Evolutionary conservation across 2,797 vertebrate species (phyloP), one percentile per base, ranked within the genome.

Genomic region (Halcyon chelicuti): DNA sequence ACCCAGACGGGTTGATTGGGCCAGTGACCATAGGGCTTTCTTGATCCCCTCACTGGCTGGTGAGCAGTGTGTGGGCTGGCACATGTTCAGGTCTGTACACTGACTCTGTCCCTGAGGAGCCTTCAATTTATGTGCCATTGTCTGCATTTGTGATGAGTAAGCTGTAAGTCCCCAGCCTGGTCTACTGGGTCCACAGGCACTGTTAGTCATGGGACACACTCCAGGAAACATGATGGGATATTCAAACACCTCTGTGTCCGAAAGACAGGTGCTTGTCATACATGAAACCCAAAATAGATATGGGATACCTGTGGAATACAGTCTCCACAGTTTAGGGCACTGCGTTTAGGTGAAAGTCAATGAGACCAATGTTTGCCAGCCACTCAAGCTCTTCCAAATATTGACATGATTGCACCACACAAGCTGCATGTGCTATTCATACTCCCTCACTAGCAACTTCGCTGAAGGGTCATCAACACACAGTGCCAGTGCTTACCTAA

Each of bases 321-420:
- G 5, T 10, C 20, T 65, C 6, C 20, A 19, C 10, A 39, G 21
- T 88, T 90, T 78, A 75, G 31, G 57, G 8, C 9, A 68, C 8
- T 47, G 60, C 21, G 10, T 87, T 92, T 70, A 49, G 4, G 35
- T 70, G 35, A 31, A 88, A 84, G 17, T 35, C 49, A 74, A 39
- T 47, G 9, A 72, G 14, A 58, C 7, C 12, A 21, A 4, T 26
- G 44, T 78, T 88, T 61, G 37, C 25, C 46, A 92, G 33, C 2
- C 37, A 63, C 14, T 82, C 15, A 35, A 25, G 19, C 19, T 82
- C 77, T 82, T 87, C 47, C 21, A 63, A 71, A 91, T 28, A 17
- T 0, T 0, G 5, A n/a, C 13, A 29, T 10, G 67, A n/a, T 1
- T 37, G 14, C 16, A 31, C 25, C 0, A 0, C 54, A 39, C 7